phyloP scores from a whole-genome alignment of 2,888 invertebrate species.

The Adineta ricciae region DNA sequence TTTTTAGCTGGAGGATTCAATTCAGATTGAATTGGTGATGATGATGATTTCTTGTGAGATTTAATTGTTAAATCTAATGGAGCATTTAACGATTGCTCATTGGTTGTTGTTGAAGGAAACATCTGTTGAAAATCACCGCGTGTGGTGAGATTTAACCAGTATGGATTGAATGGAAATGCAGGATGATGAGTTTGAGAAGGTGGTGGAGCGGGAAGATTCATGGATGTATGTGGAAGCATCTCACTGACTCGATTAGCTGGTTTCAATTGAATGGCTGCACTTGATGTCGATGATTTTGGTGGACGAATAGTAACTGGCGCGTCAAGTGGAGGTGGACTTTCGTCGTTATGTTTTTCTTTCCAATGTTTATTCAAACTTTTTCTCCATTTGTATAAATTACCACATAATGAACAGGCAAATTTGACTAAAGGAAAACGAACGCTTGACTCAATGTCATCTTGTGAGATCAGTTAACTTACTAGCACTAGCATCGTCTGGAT shows the following conservation, averaged over 20 bases:
- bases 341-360: slow-evolving; percentile 49
- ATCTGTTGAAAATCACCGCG: background rate
- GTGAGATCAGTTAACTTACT: slow-evolving; percentile 36
- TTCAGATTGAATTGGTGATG: background rate
- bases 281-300: background rate
- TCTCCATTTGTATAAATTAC: slow-evolving; percentile 49
- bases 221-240: background rate
- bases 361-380: slow-evolving; percentile 50
- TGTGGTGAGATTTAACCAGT: background rate
- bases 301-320: slow-evolving; percentile 32
- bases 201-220: background rate
- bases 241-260: background rate
- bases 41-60: background rate
- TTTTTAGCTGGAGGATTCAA: background rate
- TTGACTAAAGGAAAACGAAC: slow-evolving; percentile 37
- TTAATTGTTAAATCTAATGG: slow-evolving; percentile 15
- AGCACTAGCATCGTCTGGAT: slow-evolving; percentile 14
- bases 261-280: background rate
- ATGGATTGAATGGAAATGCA: slow-evolving; percentile 12
- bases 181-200: background rate
- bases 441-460: slow-evolving; percentile 38
- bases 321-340: slow-evolving; percentile 39
- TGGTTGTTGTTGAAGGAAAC: background rate
- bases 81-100: background rate
- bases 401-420: slow-evolving; percentile 49